phyloP scores from a whole-genome alignment of 2,888 invertebrate genomes.

The Rotaria socialis region DNA sequence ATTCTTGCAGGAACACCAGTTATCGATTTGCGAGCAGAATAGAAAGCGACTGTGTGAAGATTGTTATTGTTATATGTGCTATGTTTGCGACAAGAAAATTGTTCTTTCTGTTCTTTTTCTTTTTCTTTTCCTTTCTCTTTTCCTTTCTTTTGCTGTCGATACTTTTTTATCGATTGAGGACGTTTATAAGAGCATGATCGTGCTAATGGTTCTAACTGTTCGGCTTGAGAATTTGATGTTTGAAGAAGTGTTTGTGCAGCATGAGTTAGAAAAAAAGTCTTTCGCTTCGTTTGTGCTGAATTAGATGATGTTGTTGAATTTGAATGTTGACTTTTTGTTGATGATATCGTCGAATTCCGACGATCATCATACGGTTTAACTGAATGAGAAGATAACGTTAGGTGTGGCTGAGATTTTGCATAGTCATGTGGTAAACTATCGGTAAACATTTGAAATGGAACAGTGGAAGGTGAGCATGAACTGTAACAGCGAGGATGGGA shows the following conservation, averaged over 20 bases:
- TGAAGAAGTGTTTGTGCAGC: not conserved
- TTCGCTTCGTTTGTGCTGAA: not conserved
- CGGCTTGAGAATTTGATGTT: not conserved
- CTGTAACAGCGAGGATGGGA: constrained; percentile 28
- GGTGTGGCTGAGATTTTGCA: constrained; percentile 20
- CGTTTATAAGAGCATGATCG: constrained; percentile 44
- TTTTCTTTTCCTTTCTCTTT: not conserved
- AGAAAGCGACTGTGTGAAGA: not conserved
- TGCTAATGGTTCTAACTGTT: constrained; percentile 32
- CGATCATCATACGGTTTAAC: not conserved
- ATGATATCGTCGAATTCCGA: not conserved
- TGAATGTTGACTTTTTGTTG: constrained; percentile 8
- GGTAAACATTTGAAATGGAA: constrained; percentile 6
- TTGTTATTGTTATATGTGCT: constrained; percentile 23
- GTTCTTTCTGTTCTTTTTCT: not conserved
- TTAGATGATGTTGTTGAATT: not conserved
- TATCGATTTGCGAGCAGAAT: constrained; percentile 2
- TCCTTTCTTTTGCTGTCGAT: constrained; percentile 24
- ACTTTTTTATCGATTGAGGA: constrained; percentile 43
- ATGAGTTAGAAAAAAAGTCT: not conserved
- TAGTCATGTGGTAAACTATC: not conserved
- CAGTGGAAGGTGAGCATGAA: not conserved
- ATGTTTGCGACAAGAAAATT: not conserved
- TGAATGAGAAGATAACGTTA: not conserved
- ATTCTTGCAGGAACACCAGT: constrained; percentile 2